Evolutionary conservation across 1,140 invertebrate genomes (phyloP).

Genomic region (Pissodes strobi): DNA sequence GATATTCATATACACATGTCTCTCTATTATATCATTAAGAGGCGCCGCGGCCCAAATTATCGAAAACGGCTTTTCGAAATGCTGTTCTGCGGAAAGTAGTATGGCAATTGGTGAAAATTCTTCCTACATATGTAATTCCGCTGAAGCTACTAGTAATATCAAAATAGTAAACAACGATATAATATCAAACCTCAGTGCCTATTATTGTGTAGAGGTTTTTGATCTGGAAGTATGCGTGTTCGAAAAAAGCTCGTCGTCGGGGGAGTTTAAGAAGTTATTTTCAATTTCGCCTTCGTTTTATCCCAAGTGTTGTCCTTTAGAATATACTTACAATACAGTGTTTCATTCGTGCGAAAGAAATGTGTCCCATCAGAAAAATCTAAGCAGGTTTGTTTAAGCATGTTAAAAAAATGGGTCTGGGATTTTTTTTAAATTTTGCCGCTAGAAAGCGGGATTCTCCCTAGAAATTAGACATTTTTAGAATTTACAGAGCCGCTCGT

Average conservation of each 20-base stretch:
- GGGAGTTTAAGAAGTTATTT: not conserved
- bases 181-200: not conserved
- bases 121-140: not conserved
- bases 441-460: too few species aligned
- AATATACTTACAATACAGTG: not conserved
- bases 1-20: too few species aligned
- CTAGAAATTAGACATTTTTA: too few species aligned
- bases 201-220: not conserved
- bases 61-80: conserved; percentile 1
- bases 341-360: not conserved
- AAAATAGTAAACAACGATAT: not conserved
- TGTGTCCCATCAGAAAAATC: too few species aligned
- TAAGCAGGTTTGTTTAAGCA: too few species aligned
- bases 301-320: conserved; percentile 2
- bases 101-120: not conserved
- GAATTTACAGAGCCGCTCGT: too few species aligned
- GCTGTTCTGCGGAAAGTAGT: not conserved
- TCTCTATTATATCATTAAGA: not conserved
- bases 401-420: too few species aligned
- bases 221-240: not conserved
- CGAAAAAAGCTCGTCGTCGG: not conserved
- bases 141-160: not conserved
- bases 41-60: not conserved
- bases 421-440: too few species aligned
- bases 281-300: not conserved